Evolutionary conservation across 2,797 vertebrate genomes (phyloP).

Genomic region (Manis pentadactyla): DNA sequence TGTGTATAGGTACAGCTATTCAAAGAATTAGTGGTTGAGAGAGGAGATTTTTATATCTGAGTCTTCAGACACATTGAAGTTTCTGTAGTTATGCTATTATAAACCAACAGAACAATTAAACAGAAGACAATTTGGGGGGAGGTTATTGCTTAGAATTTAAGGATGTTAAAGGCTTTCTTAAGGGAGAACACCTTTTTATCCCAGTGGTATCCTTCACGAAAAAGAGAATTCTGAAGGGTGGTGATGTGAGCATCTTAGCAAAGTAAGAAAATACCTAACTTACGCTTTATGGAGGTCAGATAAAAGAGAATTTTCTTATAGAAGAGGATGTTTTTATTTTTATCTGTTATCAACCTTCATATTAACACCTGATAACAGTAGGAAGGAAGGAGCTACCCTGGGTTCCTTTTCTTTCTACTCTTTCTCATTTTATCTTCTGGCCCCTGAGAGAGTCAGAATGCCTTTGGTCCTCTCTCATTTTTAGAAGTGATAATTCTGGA

Average conservation of each 20-base stretch:
- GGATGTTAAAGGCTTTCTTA: constrained; percentile 3
- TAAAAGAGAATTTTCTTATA: background rate
- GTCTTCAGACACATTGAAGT: background rate
- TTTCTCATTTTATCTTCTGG: constrained; percentile 25
- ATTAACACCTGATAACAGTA: background rate
- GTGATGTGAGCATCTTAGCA: background rate
- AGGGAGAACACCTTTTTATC: background rate
- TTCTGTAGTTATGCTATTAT: background rate
- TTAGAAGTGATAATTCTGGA: background rate
- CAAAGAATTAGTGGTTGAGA: constrained; percentile 49
- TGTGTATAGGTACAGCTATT: constrained; percentile 85
- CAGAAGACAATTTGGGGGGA: background rate
- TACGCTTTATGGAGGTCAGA: background rate
- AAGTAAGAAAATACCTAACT: background rate
- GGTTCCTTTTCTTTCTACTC: background rate
- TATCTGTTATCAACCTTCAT: background rate
- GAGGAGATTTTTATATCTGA: constrained; percentile 11
- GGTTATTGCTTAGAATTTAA: constrained; percentile 41
- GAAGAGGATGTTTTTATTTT: background rate
- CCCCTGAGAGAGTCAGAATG: background rate
- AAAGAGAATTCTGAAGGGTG: background rate
- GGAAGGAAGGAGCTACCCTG: background rate
- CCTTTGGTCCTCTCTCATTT: background rate
- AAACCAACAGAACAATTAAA: constrained; percentile 28
- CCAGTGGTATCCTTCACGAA: background rate